Evolutionary conservation across 2,797 vertebrate species (phyloP).

Genomic region (Psittacula derbiana): DNA sequence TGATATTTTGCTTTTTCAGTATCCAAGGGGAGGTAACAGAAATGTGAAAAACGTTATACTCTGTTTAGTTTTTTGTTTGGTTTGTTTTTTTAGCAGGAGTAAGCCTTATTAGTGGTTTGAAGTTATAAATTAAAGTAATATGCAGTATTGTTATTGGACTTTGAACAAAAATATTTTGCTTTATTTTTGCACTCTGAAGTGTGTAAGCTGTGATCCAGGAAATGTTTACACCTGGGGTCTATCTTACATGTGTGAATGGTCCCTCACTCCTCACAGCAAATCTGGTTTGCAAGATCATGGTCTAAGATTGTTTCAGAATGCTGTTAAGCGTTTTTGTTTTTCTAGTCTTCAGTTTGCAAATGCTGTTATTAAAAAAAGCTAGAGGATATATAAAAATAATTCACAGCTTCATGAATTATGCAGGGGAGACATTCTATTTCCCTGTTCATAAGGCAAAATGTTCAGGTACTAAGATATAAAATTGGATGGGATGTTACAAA

Average conservation of each 20-base stretch:
- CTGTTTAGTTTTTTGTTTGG: background rate
- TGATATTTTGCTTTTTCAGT: conserved; percentile 4
- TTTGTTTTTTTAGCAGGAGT: background rate
- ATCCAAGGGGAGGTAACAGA: background rate
- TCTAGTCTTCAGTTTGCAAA: background rate
- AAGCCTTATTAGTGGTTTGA: background rate
- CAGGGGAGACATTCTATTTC: background rate
- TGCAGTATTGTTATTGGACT: background rate
- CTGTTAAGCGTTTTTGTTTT: background rate
- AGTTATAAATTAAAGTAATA: background rate
- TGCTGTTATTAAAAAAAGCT: background rate
- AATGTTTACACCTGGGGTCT: background rate
- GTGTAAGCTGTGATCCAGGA: background rate
- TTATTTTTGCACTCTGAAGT: background rate
- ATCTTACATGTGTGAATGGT: background rate
- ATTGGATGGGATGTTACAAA: conserved; percentile 7
- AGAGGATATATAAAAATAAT: conserved; percentile 31
- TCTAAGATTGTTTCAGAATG: background rate
- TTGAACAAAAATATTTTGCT: background rate
- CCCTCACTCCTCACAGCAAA: background rate
- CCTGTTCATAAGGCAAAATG: background rate
- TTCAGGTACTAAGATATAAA: conserved; percentile 17
- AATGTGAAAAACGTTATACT: background rate
- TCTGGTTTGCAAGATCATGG: background rate
- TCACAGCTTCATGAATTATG: conserved; percentile 42